Percentiles rank a stretch among this genome's conserved stretches.
Evolutionary conservation across 1,140 invertebrate species (phyloP).

Genomic region (Brachionus calyciflorus): DNA sequence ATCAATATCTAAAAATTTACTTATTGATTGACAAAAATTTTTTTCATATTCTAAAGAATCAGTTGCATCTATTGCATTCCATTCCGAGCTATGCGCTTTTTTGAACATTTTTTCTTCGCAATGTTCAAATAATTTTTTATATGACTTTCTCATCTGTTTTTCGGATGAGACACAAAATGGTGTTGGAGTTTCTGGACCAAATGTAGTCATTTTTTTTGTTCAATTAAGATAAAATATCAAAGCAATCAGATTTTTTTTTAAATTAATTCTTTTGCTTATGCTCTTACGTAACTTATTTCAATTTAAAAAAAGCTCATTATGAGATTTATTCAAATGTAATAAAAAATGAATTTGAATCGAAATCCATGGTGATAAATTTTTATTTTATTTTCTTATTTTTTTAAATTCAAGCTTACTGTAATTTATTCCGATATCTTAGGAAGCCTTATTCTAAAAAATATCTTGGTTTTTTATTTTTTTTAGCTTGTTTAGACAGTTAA

Average conservation of each 20-base stretch:
- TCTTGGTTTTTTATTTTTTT: no score
- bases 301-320: conserved; percentile 12
- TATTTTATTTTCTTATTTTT: no score
- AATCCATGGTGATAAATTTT: conserved; percentile 14
- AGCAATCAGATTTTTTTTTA: no score
- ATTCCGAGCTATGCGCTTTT: background rate
- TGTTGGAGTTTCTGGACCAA: conserved; percentile 15
- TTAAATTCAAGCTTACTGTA: no score
- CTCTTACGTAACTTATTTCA: background rate
- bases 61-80: background rate
- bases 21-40: conserved; percentile 15
- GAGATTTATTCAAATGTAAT: background rate
- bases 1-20: conserved; percentile 23
- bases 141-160: background rate
- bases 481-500: no score
- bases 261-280: background rate
- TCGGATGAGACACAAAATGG: conserved; percentile 33
- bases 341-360: background rate
- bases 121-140: conserved; percentile 10
- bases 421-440: no score
- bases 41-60: conserved; percentile 10
- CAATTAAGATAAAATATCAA: no score
- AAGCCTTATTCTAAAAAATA: no score
- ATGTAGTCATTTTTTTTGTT: conserved; percentile 45
- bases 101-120: background rate